A percentile compares a stretch with the other conserved stretches of the same genome.
Evolutionary conservation across 2,113 vertebrate genomes (phyloP).

Genomic region (Ciconia boyciana): DNA sequence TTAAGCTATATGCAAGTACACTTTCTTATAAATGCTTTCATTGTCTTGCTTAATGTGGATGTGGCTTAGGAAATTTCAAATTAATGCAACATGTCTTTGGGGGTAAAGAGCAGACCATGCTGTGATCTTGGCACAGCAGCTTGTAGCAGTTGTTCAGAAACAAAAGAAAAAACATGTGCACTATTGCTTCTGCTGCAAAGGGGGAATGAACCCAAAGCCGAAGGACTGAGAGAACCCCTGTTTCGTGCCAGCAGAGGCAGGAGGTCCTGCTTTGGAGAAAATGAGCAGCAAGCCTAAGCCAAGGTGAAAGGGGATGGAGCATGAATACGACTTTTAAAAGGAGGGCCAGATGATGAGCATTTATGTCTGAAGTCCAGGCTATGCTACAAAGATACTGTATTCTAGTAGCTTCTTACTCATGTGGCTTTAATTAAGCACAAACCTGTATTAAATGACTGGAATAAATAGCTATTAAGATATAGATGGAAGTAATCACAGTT

Average conservation of each 20-base stretch:
- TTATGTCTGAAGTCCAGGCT: not conserved
- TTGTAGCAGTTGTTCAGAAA: constrained; percentile 52
- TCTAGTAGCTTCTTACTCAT: not conserved
- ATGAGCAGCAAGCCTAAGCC: constrained; percentile 13
- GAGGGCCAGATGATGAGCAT: constrained; percentile 4
- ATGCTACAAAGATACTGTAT: not conserved
- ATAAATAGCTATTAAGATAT: not conserved
- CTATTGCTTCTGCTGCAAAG: constrained; percentile 21
- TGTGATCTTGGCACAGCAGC: constrained; percentile 45
- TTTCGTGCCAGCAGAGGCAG: constrained; percentile 38
- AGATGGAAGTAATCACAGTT: constrained; percentile 27
- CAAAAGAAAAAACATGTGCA: constrained; percentile 41
- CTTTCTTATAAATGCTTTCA: constrained; percentile 6
- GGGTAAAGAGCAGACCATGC: constrained; percentile 31
- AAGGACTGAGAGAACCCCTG: constrained; percentile 35
- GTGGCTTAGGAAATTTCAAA: constrained; percentile 26
- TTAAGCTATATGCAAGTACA: not conserved
- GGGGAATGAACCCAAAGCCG: constrained; percentile 11
- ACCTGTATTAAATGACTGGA: not conserved
- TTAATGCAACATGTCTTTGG: not conserved
- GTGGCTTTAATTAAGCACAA: constrained; percentile 20
- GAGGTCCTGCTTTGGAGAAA: constrained; percentile 53
- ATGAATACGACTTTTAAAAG: not conserved
- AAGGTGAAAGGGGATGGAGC: not conserved
- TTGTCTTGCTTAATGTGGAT: constrained; percentile 22